Conservation (phyloP, 2,113 vertebrate genomes). For the Tachycineta bicolor region DNA sequence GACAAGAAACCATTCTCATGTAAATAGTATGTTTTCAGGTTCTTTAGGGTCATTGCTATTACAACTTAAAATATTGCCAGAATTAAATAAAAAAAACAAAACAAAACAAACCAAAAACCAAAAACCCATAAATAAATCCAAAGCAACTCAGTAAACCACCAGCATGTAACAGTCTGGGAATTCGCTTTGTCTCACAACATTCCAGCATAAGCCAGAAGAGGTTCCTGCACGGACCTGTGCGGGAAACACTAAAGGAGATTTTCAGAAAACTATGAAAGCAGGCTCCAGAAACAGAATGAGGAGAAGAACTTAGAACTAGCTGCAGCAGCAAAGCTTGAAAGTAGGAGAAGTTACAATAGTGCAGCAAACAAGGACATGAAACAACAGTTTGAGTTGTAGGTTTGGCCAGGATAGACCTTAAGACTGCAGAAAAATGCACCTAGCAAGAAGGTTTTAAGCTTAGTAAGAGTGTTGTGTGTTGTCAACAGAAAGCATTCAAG, state of each 20-base stretch:
- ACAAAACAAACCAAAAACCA: no score
- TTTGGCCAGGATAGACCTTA: not conserved
- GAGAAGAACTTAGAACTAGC: not conserved
- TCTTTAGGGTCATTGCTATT: not conserved
- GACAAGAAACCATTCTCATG: not conserved
- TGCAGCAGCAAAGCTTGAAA: not conserved
- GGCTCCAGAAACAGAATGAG: not conserved
- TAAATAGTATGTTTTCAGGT: not conserved
- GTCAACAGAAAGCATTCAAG: not conserved
- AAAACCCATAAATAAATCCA: not conserved
- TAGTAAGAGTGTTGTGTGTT: not conserved
- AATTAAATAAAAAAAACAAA: not conserved
- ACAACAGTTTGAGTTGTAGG: not conserved
- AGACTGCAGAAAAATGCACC: not conserved
- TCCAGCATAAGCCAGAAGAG: not conserved
- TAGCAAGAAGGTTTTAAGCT: not conserved
- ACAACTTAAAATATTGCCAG: not conserved
- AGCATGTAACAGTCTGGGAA: not conserved
- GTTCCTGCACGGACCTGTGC: not conserved
- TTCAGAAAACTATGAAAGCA: not conserved
- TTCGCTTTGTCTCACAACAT: not conserved
- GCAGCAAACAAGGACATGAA: not conserved
- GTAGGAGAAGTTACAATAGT: not conserved
- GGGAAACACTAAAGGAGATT: not conserved
- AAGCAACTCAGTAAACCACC: not conserved